Percentiles rank a stretch among this genome's conserved stretches.
phyloP scores from a whole-genome alignment of 2,888 invertebrate species.

The Hypselothyrea guttata region DNA sequence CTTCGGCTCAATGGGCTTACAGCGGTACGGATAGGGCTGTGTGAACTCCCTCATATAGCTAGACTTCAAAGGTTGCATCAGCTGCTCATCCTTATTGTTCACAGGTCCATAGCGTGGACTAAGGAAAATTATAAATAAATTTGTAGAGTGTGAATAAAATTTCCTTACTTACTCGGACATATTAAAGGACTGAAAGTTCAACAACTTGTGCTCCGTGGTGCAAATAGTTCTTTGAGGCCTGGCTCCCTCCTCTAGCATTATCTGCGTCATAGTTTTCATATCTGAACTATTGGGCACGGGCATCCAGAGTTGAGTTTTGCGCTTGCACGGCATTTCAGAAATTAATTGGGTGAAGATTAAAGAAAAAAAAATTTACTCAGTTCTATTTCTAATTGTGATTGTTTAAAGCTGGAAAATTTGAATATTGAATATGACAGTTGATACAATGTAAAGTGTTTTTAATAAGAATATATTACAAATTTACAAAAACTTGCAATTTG shows the following conservation, averaged over 20 bases:
- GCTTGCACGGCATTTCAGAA: constrained; percentile 40
- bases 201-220: constrained; percentile 45
- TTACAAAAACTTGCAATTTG: too few relatives aligned
- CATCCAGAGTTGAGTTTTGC: constrained; percentile 54
- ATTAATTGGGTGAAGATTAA: too few relatives aligned
- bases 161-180: constrained; percentile 59
- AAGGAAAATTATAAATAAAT: not conserved
- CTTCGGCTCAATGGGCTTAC: constrained; percentile 40
- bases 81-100: constrained; percentile 26
- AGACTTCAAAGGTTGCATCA: constrained; percentile 40
- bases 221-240: constrained; percentile 33
- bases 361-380: not conserved
- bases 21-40: constrained; percentile 40
- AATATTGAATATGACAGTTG: too few relatives aligned
- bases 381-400: not conserved
- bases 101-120: constrained; percentile 58
- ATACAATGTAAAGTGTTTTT: too few relatives aligned
- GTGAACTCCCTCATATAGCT: constrained; percentile 52
- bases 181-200: constrained; percentile 65
- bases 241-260: constrained; percentile 61
- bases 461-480: too few relatives aligned
- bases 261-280: constrained; percentile 59
- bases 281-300: constrained; percentile 21
- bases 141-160: not conserved
- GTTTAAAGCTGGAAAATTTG: too few relatives aligned